Evolutionary conservation across 1,140 invertebrate genomes (phyloP).

Genomic region (Hycleus cichorii): DNA sequence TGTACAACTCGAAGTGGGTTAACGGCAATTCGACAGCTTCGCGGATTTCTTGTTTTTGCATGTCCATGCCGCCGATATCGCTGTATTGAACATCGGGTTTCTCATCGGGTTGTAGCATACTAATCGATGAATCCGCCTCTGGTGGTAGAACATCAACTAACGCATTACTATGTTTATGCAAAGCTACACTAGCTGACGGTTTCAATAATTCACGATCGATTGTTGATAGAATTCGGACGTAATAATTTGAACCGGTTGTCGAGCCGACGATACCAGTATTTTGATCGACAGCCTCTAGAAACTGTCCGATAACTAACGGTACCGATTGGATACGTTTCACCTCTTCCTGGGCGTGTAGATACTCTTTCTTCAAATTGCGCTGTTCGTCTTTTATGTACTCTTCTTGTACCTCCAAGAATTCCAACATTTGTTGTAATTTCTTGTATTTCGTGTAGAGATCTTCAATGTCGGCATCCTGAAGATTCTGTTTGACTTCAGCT

Average conservation of each 20-base stretch:
- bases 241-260: conserved; percentile 81
- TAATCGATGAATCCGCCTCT: conserved; percentile 90
- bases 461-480: conserved; percentile 77
- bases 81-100: conserved; percentile 96
- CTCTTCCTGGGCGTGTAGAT: conserved; percentile 88
- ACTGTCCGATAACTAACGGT: conserved; percentile 87
- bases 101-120: conserved; percentile 96
- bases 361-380: conserved; percentile 87
- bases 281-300: conserved; percentile 88
- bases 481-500: conserved; percentile 48
- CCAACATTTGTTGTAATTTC: conserved; percentile 87
- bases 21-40: conserved; percentile 97
- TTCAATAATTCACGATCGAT: conserved; percentile 84
- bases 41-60: conserved; percentile 98
- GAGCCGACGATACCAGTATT: conserved; percentile 78
- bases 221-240: conserved; percentile 81
- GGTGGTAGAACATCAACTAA: conserved; percentile 87
- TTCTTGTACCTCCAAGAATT: conserved; percentile 88
- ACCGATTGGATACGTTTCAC: conserved; percentile 91
- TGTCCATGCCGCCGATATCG: conserved; percentile 99
- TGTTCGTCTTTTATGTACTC: conserved; percentile 94
- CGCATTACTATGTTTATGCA: conserved; percentile 92
- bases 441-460: conserved; percentile 94
- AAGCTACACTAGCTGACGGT: conserved; percentile 81
- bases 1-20: conserved; percentile 98